phyloP scores from a whole-genome alignment of 2,888 invertebrate species.

The Lasioglossum villosulum region DNA sequence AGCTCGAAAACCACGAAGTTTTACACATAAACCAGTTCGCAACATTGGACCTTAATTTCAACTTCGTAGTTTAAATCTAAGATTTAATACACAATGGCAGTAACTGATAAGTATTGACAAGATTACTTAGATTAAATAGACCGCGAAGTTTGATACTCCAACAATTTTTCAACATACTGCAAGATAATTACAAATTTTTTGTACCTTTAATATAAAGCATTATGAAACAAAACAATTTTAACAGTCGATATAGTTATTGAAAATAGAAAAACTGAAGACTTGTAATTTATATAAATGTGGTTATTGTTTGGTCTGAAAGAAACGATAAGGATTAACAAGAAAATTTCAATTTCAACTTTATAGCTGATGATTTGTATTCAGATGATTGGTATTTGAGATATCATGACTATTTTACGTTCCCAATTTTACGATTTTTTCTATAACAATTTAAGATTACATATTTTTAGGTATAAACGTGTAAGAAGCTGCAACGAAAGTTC shows the following conservation, averaged over 20 bases:
- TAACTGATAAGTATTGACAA: background rate
- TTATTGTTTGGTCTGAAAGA: too few relatives aligned
- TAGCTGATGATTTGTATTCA: too few relatives aligned
- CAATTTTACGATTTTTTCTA: background rate
- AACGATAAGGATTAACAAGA: too few relatives aligned
- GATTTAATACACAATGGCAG: background rate
- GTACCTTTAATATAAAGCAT: background rate
- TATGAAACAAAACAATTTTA: background rate
- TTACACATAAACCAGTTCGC: background rate
- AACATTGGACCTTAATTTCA: background rate
- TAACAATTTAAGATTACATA: background rate
- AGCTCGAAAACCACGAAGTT: too few relatives aligned
- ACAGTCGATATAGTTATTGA: background rate
- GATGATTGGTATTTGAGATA: too few relatives aligned
- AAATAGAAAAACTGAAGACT: background rate
- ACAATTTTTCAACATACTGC: too few relatives aligned
- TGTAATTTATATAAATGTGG: too few relatives aligned
- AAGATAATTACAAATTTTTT: too few relatives aligned
- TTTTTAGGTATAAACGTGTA: background rate
- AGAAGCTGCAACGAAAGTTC: constrained; percentile 1
- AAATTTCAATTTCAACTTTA: too few relatives aligned
- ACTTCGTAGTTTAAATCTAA: background rate
- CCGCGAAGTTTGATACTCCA: too few relatives aligned
- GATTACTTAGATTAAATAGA: background rate
- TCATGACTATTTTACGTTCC: too few relatives aligned